Evolutionary conservation across 2,888 invertebrate species (phyloP), one percentile per base, ranked within the genome.

Genomic region (Lochmaea crataegi): DNA sequence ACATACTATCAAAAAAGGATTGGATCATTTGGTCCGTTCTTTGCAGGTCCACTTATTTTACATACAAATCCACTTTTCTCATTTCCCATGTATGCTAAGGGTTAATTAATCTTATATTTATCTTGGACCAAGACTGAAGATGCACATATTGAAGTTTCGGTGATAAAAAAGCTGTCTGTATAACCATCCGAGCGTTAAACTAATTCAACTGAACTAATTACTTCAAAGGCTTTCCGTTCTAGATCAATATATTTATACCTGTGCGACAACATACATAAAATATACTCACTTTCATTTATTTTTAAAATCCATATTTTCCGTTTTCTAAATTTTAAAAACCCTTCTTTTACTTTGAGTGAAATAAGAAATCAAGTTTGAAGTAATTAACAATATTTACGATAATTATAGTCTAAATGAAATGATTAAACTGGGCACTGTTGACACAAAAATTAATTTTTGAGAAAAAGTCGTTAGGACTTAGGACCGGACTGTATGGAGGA

Each of bases 121-220:
- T 2, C 16, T 18, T 3, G 9, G 16, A 48, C n/a, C n/a, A 48
- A 48, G 6, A 6, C 1, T 48, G 14, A 48, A 53, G 53, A 53
- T 64, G 64, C 64, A 64, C 48, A 32, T 5, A 32, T 32, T 5
- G 26, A 48, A 1, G n/a, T 53, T 7, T 53, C 51, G 51, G 6
- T 53, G 42, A 10, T 18, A 53, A 53, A 53, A 16, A 18, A 12
- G n/a, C 26, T 6, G 42, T 60, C 63, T 72, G 58, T 69, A 70
- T 71, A 68, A 38, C 48, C 71, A 65, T 45, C 61, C 63, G 48
- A 72, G 72, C 70, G 74, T 74, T 22, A 76, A 71, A 61, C 60
- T 70, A 76, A 74, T 72, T 65, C 65, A 72, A 74, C 76, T 70
- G 76, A 69, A 66, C 70, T 71, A 76, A 76, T 74, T 76, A 66